Evolutionary conservation across 2,888 invertebrate genomes (phyloP).

Genomic region (Metalampra italica): DNA sequence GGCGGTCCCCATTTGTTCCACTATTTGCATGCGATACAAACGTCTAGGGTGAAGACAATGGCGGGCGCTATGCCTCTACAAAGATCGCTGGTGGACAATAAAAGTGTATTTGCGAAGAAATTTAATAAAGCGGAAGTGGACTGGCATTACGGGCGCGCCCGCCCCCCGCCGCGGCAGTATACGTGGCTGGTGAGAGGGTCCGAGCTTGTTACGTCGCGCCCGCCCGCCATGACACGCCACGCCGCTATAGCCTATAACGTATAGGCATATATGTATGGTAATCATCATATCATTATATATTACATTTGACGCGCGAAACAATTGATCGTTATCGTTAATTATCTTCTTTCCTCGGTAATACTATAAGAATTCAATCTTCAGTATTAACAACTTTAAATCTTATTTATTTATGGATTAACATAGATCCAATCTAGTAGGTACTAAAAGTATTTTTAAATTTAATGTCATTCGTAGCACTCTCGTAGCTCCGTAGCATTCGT

Average conservation of each 20-base stretch:
- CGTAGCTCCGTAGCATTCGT: conserved; percentile 29
- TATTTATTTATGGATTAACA: too few relatives aligned
- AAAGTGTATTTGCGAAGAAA: conserved; percentile 78
- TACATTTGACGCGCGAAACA: conserved; percentile 27
- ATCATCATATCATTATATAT: conserved; percentile 35
- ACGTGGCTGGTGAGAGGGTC: conserved; percentile 13
- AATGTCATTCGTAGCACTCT: conserved; percentile 24
- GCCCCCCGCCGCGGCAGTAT: conserved; percentile 21
- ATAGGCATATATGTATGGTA: too few relatives aligned
- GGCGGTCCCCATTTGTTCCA: conserved; percentile 57
- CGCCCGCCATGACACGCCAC: conserved; percentile 5
- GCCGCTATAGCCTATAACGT: conserved; percentile 6
- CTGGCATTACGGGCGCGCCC: conserved; percentile 60
- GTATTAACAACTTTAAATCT: too few relatives aligned
- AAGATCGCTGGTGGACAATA: conserved; percentile 70
- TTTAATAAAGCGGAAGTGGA: conserved; percentile 78
- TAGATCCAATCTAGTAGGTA: not conserved
- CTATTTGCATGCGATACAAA: conserved; percentile 75
- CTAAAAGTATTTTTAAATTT: not conserved
- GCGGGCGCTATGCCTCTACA: conserved; percentile 33
- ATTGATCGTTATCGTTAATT: too few relatives aligned
- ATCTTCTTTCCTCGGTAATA: too few relatives aligned
- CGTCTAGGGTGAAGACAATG: conserved; percentile 47
- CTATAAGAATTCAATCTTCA: too few relatives aligned
- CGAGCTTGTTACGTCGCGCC: conserved; percentile 36